Evolutionary conservation across 2,797 vertebrate genomes (phyloP), one percentile per base, ranked within the genome.

Genomic region (Choloepus didactylus): DNA sequence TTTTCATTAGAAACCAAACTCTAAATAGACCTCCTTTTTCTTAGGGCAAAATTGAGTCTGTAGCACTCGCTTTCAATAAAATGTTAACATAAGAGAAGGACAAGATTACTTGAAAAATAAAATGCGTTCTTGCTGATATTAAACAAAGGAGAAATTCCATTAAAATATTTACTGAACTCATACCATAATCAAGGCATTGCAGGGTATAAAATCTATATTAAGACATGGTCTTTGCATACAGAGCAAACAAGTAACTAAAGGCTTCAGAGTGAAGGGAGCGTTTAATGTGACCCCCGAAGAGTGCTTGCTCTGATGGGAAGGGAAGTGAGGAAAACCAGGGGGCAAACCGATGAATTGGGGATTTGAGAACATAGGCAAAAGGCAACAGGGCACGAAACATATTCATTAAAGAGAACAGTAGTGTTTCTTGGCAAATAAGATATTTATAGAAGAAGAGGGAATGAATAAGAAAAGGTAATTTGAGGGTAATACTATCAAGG

Each of bases 1-100:
- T 91, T 77, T 81, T 38, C 72, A 70, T 70, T 89, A 77, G 86
- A 92, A 94, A 91, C 27, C n/a, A 84, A 67, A 77, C 15, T 92
- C 31, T 41, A 82, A 89, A 66, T 27, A 60, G 54, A 77, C 49
- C 38, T 64, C 60, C 31, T 35, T 60, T 70, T 84, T 70, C 49
- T 84, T 35, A 35, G 6, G 35, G 27, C 10, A 86, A 70, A 94
- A 79, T 6, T 64, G 56, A 86, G 29, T 41, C 82, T 35, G 4
- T n/a, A 90, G 18, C 6, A 41, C n/a, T 89, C 92, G 79, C 72
- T 96, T 59, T 51, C 44, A 87, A 19, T 69, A n/a, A 79, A n/a
- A 11, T 46, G 87, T 87, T 31, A 85, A 44, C 73, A 21, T 60
- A 38, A 76, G 44, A 87, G 2, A 77, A 12, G 35, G 31, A 73